Base-by-base conservation (phyloP, 2,113 vertebrate species). In the Trogon surrucura region DNA sequence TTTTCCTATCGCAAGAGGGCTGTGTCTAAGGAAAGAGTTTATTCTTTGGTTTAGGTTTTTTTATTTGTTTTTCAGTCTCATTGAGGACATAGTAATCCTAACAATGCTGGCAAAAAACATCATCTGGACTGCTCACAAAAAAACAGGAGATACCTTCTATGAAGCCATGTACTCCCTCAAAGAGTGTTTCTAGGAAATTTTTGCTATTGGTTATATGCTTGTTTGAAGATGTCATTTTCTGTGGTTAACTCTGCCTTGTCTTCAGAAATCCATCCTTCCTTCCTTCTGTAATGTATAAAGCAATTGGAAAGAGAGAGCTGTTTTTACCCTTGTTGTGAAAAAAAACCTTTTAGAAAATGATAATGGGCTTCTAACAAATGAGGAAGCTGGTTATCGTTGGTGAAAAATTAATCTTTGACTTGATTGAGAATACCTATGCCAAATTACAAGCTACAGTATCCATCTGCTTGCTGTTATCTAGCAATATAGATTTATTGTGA, bases 401-500 rank as follows among this genome's bases (percentile, higher is more conserved):
- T 86, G 77, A 65, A 65, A 41, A 93, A 95, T 95, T 89, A 94
- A 92, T 96, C 85, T 91, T 54, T 91, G 90, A 84, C 92, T 94
- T 81, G 92, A 96, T 80, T 74, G 92, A 89, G 83, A 91, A 75
- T 57, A 88, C 92, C 85, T 91, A 11, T 92, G 92, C 88, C 92
- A 93, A 92, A 96, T 96, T 61, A 61, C 17, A 26, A 70, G 91
- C 91, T 81, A 57, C 16, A 4, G 19, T 79, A 94, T 50, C 96
- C 93, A 94, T 93, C 95, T 96, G 93, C 93, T 94, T 87, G 78
- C 92, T 89, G 92, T 93, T 96, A 92, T 9, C 83, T 53, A 8
- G 77, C 83, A 75, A 91, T 90, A 90, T 91, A 94, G 93, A 90
- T 94, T 96, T 93, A 95, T 91, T 84, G 88, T 93, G 95, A 54